Evolutionary conservation across 2,113 vertebrate genomes (phyloP).

Genomic region (Oncorhynchus mykiss): DNA sequence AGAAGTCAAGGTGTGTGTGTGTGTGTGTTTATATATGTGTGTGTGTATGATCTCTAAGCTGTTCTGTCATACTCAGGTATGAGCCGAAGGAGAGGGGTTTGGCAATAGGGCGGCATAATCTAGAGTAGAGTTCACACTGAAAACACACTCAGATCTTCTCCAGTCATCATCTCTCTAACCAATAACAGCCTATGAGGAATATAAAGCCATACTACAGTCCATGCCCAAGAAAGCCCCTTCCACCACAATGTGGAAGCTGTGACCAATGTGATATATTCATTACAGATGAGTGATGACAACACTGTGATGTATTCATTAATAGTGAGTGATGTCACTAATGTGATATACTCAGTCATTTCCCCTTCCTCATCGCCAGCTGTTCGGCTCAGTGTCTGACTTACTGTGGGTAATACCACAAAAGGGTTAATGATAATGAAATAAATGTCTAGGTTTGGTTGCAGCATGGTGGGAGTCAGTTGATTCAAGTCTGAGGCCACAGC

Average conservation of each 20-base stretch:
- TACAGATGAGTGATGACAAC: constrained; percentile 55
- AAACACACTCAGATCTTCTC: not conserved
- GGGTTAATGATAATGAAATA: no score
- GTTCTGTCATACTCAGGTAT: no score
- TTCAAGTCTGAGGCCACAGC: not conserved
- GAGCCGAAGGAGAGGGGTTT: not conserved
- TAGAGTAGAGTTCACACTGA: not conserved
- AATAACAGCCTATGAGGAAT: not conserved
- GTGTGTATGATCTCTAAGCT: not conserved
- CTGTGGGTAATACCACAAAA: no score
- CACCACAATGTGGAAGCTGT: constrained; percentile 33
- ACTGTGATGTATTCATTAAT: constrained; percentile 47
- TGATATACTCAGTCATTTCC: constrained; percentile 1
- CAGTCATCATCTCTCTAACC: not conserved
- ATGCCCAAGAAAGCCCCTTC: not conserved
- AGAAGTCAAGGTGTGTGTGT: not conserved
- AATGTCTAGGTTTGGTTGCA: not conserved
- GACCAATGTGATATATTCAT: constrained; percentile 71
- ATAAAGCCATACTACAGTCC: constrained; percentile 9
- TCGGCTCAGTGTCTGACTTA: not conserved
- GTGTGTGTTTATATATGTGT: not conserved
- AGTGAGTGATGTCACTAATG: constrained; percentile 25
- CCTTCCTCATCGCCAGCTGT: constrained; percentile 6
- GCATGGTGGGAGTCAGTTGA: not conserved
- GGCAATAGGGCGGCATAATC: not conserved